These are phyloP conservation scores for Passerina amoena DNA, from an alignment of 2,113 vertebrate genomes.

Conservation along the genomic window DNA sequence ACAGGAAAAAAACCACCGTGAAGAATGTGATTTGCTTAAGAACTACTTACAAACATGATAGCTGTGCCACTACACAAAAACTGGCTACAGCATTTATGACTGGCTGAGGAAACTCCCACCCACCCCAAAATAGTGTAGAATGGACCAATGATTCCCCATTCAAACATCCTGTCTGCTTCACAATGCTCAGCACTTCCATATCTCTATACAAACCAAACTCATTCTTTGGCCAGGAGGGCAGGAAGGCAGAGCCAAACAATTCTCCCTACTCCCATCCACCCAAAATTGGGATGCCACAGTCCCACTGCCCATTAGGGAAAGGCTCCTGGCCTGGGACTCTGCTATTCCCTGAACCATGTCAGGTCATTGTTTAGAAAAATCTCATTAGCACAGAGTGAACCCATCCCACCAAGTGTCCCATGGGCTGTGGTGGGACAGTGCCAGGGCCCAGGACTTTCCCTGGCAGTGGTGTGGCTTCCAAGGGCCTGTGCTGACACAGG, in stretches of 20 bases:
- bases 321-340: neutral
- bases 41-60: neutral
- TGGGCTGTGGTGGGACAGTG: neutral
- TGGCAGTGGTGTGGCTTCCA: neutral
- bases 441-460: neutral
- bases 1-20: neutral
- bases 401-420: neutral
- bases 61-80: neutral
- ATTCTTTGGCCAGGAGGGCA: neutral
- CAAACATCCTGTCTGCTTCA: neutral
- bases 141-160: neutral
- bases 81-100: neutral
- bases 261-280: neutral
- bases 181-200: neutral
- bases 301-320: neutral
- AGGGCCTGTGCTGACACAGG: neutral
- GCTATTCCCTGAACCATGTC: neutral
- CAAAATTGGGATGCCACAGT: neutral
- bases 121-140: neutral
- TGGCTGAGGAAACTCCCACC: neutral
- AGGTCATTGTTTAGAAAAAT: neutral
- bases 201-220: neutral
- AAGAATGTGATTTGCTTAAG: neutral
- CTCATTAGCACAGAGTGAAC: neutral
- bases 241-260: neutral